A percentile compares a stretch with the other conserved stretches of the same genome.
These are phyloP conservation scores for Protonemura montana DNA, from an alignment of 2,888 invertebrate genomes.

Conservation along the genomic window DNA sequence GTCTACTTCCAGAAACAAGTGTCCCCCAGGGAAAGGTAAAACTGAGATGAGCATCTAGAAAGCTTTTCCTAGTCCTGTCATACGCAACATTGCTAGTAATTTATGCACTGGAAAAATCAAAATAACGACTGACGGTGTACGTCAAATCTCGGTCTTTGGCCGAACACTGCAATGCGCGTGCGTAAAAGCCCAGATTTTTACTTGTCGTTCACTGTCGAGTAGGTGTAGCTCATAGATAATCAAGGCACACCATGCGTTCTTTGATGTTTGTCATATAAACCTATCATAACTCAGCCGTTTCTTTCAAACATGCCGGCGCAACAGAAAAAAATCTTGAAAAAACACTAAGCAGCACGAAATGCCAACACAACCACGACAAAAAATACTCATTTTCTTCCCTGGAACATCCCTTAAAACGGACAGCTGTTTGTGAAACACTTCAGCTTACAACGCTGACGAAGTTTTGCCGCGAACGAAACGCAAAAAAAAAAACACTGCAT, in stretches of 20 bases:
- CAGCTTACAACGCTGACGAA: conserved; percentile 10
- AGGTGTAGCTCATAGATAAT: not conserved
- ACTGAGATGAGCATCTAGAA: conserved; percentile 13
- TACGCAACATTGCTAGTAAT: not conserved
- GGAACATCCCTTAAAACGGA: conserved; percentile 30
- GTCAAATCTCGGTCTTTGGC: not conserved
- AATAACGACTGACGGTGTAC: not conserved
- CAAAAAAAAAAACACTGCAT: not conserved
- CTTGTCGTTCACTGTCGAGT: no score
- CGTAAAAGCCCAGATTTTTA: not conserved
- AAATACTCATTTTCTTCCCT: conserved; percentile 28
- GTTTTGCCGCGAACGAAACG: conserved; percentile 9
- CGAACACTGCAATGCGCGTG: not conserved
- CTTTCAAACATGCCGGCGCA: conserved; percentile 13
- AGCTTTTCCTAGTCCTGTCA: conserved; percentile 28
- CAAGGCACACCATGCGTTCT: not conserved
- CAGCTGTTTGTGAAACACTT: conserved; percentile 38
- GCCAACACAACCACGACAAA: conserved; percentile 15
- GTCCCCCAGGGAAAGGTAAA: conserved; percentile 29
- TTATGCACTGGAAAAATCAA: not conserved
- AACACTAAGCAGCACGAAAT: conserved; percentile 29
- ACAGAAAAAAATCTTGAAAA: conserved; percentile 23
- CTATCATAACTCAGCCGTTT: conserved; percentile 7
- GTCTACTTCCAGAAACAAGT: conserved; percentile 28
- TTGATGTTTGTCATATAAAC: not conserved